Conservation (phyloP, 2,113 vertebrate genomes). For the Lipotes vexillifer region DNA sequence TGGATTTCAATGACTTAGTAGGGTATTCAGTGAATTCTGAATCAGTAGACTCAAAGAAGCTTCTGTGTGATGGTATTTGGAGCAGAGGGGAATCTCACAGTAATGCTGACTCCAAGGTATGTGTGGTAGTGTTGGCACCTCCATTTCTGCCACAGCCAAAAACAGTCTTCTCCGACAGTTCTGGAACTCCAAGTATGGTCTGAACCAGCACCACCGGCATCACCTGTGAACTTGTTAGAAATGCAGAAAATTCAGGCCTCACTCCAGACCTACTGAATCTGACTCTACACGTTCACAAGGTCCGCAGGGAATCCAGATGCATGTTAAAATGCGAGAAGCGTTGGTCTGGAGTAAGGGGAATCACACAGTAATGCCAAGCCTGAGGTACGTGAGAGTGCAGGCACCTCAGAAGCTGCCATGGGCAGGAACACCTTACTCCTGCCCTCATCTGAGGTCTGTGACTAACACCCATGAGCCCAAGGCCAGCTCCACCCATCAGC, state of each 20-base stretch:
- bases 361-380: background rate
- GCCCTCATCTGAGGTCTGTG: constrained; percentile 16
- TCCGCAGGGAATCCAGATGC: background rate
- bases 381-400: background rate
- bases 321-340: background rate
- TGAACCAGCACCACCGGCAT: background rate
- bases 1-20: constrained; percentile 7
- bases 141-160: background rate
- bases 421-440: background rate
- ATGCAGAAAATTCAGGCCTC: background rate
- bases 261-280: background rate
- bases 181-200: background rate
- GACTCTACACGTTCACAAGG: background rate
- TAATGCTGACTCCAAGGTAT: background rate
- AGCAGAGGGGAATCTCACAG: background rate
- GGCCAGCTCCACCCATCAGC: constrained; percentile 24
- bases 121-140: background rate
- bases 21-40: background rate
- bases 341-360: background rate
- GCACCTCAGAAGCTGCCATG: background rate
- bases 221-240: background rate
- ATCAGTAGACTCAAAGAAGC: background rate
- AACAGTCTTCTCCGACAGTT: background rate
- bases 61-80: background rate
- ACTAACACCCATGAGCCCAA: constrained; percentile 9